Evolutionary conservation across 2,888 invertebrate species (phyloP).

Genomic region (Dromius quadrimaculatus): DNA sequence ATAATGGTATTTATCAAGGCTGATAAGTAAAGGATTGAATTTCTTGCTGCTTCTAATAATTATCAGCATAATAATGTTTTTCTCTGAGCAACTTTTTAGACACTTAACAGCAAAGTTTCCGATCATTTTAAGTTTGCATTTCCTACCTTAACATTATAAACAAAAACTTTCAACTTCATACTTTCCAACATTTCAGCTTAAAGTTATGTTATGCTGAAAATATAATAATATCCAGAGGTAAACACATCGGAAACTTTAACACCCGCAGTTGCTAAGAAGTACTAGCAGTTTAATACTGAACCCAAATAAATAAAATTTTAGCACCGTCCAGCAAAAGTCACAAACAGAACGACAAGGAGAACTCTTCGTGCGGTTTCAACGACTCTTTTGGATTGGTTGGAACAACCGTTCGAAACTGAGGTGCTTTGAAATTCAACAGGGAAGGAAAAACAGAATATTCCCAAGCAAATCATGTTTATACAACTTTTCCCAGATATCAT

Average conservation of each 20-base stretch:
- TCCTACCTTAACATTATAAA: slow-evolving; percentile 49
- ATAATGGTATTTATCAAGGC: no score
- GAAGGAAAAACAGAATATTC: not conserved
- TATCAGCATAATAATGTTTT: slow-evolving; percentile 50
- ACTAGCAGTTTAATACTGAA: slow-evolving; percentile 40
- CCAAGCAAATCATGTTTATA: not conserved
- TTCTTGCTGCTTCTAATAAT: no score
- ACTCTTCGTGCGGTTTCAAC: slow-evolving; percentile 5
- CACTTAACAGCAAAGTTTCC: slow-evolving; percentile 46
- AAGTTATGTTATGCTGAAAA: slow-evolving; percentile 46
- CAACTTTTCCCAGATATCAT: no score
- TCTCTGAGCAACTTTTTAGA: slow-evolving; percentile 21
- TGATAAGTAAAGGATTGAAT: no score
- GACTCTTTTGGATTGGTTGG: slow-evolving; percentile 1
- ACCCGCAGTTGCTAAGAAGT: slow-evolving; percentile 28
- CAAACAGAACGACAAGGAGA: slow-evolving; percentile 14
- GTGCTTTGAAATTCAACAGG: slow-evolving; percentile 1
- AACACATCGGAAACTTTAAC: slow-evolving; percentile 50
- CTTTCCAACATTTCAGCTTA: slow-evolving; percentile 40
- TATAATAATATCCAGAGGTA: slow-evolving; percentile 51
- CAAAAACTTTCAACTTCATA: slow-evolving; percentile 49
- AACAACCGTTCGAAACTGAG: not conserved
- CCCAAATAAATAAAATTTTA: slow-evolving; percentile 51
- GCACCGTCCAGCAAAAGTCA: slow-evolving; percentile 32
- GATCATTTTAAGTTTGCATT: slow-evolving; percentile 50